A percentile compares a stretch with the other conserved stretches of the same genome.
These are phyloP conservation scores for Melanostigma gelatinosum DNA, from an alignment of 2,113 vertebrate genomes.

Conservation along the genomic window DNA sequence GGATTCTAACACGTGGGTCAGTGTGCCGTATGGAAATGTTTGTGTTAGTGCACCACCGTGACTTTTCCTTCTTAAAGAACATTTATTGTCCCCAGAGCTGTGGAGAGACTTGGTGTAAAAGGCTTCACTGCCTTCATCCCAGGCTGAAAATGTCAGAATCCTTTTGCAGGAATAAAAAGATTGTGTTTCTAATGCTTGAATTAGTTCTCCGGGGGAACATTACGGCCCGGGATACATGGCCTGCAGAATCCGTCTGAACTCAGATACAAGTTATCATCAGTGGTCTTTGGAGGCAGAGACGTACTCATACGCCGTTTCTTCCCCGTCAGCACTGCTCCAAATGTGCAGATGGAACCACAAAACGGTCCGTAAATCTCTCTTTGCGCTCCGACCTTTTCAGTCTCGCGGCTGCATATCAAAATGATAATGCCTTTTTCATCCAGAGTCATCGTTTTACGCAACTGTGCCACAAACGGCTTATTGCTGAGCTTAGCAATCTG, in stretches of 20 bases:
- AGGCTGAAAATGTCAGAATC: neutral
- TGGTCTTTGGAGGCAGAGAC: constrained; percentile 2
- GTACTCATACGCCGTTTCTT: neutral
- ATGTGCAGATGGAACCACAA: neutral
- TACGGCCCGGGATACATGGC: neutral
- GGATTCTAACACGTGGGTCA: neutral
- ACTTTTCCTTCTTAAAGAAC: neutral
- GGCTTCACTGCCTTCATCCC: neutral
- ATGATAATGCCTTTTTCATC: neutral
- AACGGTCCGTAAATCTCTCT: neutral
- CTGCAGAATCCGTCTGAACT: constrained; percentile 17
- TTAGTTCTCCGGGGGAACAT: constrained; percentile 17
- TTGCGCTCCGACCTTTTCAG: neutral
- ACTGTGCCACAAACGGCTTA: constrained; percentile 4
- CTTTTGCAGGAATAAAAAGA: neutral
- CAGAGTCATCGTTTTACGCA: neutral
- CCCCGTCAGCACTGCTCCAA: neutral
- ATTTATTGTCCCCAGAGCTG: neutral
- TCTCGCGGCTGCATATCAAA: neutral
- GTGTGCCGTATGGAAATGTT: neutral
- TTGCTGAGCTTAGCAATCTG: neutral
- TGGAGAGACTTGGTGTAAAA: neutral
- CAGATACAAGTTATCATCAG: constrained; percentile 22
- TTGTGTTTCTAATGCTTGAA: constrained; percentile 20
- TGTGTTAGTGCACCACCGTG: neutral